These are phyloP conservation scores for Clinocottus analis DNA, from an alignment of 2,113 vertebrate species.

Conservation along the genomic window DNA sequence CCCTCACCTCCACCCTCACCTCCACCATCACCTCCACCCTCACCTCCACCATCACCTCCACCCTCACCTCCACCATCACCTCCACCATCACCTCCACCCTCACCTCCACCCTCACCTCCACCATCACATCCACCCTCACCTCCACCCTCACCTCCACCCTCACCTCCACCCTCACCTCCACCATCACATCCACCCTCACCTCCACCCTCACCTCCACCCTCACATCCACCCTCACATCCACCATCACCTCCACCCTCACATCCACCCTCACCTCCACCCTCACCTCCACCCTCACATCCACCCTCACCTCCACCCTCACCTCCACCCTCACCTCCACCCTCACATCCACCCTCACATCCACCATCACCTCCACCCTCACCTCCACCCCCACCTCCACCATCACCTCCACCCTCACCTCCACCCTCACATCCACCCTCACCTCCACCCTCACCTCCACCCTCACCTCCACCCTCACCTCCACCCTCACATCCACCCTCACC, in stretches of 20 bases:
- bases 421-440: conserved; percentile 55
- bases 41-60: conserved; percentile 47
- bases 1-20: conserved; percentile 48
- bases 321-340: conserved; percentile 53
- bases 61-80: conserved; percentile 55
- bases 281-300: conserved; percentile 51
- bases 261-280: conserved; percentile 47
- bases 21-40: conserved; percentile 52
- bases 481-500: too few species aligned
- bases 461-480: conserved; percentile 51
- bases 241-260: conserved; percentile 55
- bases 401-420: too few species aligned
- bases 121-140: conserved; percentile 49
- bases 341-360: conserved; percentile 43
- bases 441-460: conserved; percentile 40
- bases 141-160: conserved; percentile 54
- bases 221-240: conserved; percentile 43
- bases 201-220: conserved; percentile 53
- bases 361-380: conserved; percentile 54
- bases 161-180: conserved; percentile 51
- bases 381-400: conserved; percentile 47
- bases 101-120: conserved; percentile 51
- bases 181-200: too few species aligned
- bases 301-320: conserved; percentile 48
- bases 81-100: conserved; percentile 40